A percentile compares a stretch with the other conserved stretches of the same genome.
phyloP scores from a whole-genome alignment of 2,797 vertebrate genomes.

The Dicrostonyx torquatus region DNA sequence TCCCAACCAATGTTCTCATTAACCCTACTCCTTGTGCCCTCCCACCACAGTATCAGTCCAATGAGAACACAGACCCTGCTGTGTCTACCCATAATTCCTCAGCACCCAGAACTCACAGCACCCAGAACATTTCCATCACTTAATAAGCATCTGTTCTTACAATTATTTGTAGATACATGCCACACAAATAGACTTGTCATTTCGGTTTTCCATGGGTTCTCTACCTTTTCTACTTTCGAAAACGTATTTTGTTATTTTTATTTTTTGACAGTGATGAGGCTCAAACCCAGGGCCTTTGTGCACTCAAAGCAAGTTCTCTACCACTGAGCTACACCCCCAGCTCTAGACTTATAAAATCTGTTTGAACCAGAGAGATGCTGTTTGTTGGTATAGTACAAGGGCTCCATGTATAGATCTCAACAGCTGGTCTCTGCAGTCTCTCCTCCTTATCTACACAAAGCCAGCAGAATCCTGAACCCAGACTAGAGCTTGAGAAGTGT shows the following conservation, averaged over 20 bases:
- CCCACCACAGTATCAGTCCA: not conserved
- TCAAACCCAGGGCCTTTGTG: not conserved
- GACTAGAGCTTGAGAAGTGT: not conserved
- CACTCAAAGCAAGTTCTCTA: not conserved
- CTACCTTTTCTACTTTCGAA: not conserved
- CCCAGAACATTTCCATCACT: too few species aligned
- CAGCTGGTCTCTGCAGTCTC: not conserved
- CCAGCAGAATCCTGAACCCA: not conserved
- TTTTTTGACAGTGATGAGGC: not conserved
- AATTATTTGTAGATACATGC: not conserved
- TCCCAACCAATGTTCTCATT: not conserved
- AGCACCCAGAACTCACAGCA: not conserved
- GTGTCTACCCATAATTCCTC: not conserved
- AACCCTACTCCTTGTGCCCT: too few species aligned
- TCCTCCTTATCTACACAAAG: not conserved
- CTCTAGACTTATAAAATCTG: not conserved
- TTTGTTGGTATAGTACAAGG: not conserved
- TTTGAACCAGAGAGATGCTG: not conserved
- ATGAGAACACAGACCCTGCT: not conserved
- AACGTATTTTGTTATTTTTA: not conserved
- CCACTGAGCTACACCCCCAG: not conserved
- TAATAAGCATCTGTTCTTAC: not conserved
- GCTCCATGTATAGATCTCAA: not conserved
- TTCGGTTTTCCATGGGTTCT: not conserved
- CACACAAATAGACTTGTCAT: not conserved